Percentiles rank a stretch among this genome's conserved stretches.
Conservation (phyloP, 2,113 vertebrate species). For the Chaetodon trifascialis region DNA sequence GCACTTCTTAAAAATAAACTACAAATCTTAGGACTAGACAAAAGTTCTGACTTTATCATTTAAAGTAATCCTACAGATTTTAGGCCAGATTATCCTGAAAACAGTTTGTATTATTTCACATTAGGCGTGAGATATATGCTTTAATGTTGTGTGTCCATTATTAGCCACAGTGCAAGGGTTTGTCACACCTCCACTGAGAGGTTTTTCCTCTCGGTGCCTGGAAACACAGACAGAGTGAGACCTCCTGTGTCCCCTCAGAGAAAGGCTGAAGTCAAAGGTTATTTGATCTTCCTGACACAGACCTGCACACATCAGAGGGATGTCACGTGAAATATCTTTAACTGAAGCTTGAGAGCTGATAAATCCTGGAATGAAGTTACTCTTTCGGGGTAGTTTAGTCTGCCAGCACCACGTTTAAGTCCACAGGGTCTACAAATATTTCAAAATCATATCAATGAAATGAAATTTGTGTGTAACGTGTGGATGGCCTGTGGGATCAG, state of each 20-base stretch:
- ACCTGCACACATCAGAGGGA: background rate
- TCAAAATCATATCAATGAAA: background rate
- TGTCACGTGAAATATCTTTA: background rate
- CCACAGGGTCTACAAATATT: no score
- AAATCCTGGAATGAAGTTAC: no score
- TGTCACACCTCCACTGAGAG: no score
- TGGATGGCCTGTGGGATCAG: background rate
- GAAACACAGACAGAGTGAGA: slow-evolving; percentile 45
- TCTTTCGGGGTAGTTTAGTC: no score
- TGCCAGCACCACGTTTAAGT: no score
- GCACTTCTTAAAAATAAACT: background rate
- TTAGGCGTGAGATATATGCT: no score
- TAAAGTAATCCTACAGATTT: background rate
- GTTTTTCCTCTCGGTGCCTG: background rate
- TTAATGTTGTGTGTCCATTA: no score
- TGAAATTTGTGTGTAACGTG: rapidly evolving
- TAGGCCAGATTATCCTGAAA: background rate
- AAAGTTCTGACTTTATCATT: no score
- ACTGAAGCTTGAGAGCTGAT: no score
- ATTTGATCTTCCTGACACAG: slow-evolving; percentile 19
- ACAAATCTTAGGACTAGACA: no score
- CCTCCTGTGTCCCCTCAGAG: background rate
- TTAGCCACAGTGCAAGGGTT: no score
- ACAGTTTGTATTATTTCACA: background rate
- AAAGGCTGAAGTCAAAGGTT: background rate